A percentile compares a stretch with the other conserved stretches of the same genome.
phyloP scores from a whole-genome alignment of 2,888 invertebrate genomes.

The Hermaeophaga mercurialis region DNA sequence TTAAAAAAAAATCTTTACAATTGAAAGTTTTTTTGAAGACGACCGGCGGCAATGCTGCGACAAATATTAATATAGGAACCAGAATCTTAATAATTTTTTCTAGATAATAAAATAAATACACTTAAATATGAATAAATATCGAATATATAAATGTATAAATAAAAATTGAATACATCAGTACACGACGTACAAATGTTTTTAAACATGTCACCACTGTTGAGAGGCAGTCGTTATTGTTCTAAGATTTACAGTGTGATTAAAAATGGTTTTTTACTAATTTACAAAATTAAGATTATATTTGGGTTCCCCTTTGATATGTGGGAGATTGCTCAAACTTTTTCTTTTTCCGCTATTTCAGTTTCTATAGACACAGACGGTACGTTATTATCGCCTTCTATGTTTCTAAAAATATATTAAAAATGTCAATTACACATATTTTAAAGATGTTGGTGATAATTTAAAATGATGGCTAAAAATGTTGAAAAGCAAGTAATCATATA shows the following conservation, averaged over 20 bases:
- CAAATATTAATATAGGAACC: background rate
- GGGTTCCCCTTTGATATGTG: constrained; percentile 54
- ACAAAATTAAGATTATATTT: constrained; percentile 46
- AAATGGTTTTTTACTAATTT: constrained; percentile 42
- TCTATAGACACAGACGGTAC: constrained; percentile 22
- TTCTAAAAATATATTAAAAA: constrained; percentile 27
- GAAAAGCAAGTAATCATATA: no score
- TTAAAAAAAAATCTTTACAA: no score
- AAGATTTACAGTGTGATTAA: constrained; percentile 41
- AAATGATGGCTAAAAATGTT: no score
- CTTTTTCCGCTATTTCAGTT: constrained; percentile 33
- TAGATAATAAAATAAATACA: constrained; percentile 21
- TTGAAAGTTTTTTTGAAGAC: no score
- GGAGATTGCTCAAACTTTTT: constrained; percentile 46
- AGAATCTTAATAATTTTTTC: no score
- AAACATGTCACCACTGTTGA: constrained; percentile 40
- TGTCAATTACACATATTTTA: no score
- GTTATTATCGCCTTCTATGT: constrained; percentile 35
- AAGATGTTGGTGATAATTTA: no score
- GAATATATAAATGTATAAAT: constrained; percentile 18
- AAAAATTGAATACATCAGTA: constrained; percentile 7
- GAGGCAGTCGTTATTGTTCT: constrained; percentile 44
- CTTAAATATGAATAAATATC: constrained; percentile 14
- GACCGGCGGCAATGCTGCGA: no score
- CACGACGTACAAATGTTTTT: constrained; percentile 6